A percentile compares a stretch with the other conserved stretches of the same genome.
phyloP scores from a whole-genome alignment of 2,888 invertebrate species.

The Ophraella communa region DNA sequence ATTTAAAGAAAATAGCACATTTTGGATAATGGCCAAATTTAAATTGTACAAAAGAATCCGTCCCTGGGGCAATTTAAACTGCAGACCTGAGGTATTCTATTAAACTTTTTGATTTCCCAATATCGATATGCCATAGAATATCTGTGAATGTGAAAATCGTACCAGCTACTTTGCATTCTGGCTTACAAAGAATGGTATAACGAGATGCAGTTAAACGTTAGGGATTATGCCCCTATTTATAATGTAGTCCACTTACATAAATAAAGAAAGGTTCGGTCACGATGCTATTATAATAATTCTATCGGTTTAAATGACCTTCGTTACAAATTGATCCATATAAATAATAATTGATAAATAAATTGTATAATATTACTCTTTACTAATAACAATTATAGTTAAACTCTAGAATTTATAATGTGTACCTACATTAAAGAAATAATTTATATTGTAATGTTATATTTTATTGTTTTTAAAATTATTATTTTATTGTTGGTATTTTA shows the following conservation, averaged over 20 bases:
- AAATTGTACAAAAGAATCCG: background rate
- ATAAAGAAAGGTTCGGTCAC: background rate
- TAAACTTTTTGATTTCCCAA: background rate
- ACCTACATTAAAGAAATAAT: too few species aligned
- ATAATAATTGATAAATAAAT: background rate
- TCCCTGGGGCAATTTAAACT: background rate
- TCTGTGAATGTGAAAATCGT: background rate
- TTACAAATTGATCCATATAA: background rate
- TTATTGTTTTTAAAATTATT: too few species aligned
- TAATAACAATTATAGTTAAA: background rate
- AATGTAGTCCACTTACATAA: background rate
- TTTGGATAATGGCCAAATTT: background rate
- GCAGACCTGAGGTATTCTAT: background rate
- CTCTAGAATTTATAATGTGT: background rate
- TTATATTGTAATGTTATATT: too few species aligned
- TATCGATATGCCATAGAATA: background rate
- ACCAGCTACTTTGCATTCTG: background rate
- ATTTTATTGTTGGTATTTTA: too few species aligned
- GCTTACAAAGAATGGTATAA: background rate
- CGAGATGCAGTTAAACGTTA: background rate
- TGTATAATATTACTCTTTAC: background rate
- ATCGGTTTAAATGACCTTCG: slow-evolving; percentile 25
- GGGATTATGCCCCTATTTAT: background rate
- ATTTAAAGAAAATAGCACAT: too few species aligned
- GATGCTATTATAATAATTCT: background rate